Evolutionary conservation across 2,888 invertebrate genomes (phyloP).

Genomic region (Eutolmus rufibarbis): DNA sequence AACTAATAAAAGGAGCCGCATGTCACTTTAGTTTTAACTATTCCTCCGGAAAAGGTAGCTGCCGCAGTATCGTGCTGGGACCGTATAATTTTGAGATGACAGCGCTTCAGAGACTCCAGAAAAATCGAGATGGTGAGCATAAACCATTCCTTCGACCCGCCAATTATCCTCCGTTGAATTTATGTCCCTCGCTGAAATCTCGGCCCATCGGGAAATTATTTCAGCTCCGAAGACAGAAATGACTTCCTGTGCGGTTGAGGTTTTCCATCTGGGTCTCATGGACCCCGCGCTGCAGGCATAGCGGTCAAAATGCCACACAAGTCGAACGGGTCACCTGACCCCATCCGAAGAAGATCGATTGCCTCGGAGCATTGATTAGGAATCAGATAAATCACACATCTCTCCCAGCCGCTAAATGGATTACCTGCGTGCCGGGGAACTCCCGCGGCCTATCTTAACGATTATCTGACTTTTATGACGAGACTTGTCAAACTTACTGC

Average conservation of each 20-base stretch:
- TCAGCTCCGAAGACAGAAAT: background rate
- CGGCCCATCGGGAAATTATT: background rate
- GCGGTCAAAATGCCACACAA: background rate
- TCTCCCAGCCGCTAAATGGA: background rate
- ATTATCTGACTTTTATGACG: background rate
- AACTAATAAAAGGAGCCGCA: background rate
- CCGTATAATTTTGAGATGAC: background rate
- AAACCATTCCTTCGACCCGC: background rate
- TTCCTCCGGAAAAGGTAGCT: background rate
- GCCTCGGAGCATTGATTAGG: background rate
- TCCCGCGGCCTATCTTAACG: background rate
- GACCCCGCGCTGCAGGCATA: background rate
- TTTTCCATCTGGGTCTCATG: background rate
- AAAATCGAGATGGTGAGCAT: background rate
- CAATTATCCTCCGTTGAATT: constrained; percentile 3
- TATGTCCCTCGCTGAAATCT: constrained; percentile 22
- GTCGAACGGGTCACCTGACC: background rate
- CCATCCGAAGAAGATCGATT: background rate
- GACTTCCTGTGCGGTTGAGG: background rate
- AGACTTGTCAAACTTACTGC: background rate
- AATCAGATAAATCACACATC: background rate
- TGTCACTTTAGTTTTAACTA: background rate
- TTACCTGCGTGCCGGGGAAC: background rate
- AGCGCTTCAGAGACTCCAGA: background rate
- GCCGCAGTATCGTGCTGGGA: background rate